Percentiles rank a stretch among this genome's conserved stretches.
Conservation (phyloP, 2,113 vertebrate genomes). For the Myanophis thanlyinensis region DNA sequence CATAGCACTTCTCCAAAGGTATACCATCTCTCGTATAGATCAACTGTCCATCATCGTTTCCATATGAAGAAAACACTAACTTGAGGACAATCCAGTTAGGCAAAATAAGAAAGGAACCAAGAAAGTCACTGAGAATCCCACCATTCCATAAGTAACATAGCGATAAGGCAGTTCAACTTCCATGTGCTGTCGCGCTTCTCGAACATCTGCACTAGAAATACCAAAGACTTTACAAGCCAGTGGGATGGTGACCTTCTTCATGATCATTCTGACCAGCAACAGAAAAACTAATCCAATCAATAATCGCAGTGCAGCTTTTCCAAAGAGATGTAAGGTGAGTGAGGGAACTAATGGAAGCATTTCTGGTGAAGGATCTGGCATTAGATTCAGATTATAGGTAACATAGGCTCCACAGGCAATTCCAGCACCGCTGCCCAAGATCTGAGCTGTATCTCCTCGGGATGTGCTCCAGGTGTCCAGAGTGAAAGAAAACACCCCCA, state of each 20-base stretch:
- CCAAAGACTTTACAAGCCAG: conserved; percentile 79
- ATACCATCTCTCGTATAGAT: conserved; percentile 46
- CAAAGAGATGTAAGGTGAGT: conserved; percentile 70
- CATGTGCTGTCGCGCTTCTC: conserved; percentile 88
- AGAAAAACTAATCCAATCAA: conserved; percentile 81
- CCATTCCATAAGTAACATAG: conserved; percentile 86
- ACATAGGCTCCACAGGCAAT: conserved; percentile 87
- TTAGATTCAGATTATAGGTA: conserved; percentile 75
- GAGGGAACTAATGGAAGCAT: conserved; percentile 76
- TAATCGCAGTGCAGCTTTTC: conserved; percentile 72
- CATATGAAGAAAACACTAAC: background rate
- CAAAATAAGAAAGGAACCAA: conserved; percentile 83
- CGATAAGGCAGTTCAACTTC: conserved; percentile 94
- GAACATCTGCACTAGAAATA: conserved; percentile 73
- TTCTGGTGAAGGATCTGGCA: conserved; percentile 74
- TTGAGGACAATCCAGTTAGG: conserved; percentile 79
- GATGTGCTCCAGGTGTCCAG: conserved; percentile 98
- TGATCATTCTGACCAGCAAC: conserved; percentile 73
- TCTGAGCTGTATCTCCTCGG: conserved; percentile 91
- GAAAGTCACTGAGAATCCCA: conserved; percentile 87
- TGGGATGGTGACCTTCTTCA: conserved; percentile 89
- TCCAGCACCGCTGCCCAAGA: conserved; percentile 90
- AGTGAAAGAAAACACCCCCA: conserved; percentile 94
- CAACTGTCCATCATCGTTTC: conserved; percentile 47
- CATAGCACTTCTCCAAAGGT: conserved; percentile 47